phyloP scores from a whole-genome alignment of 2,797 vertebrate genomes.

The Steatocranus sp. region DNA sequence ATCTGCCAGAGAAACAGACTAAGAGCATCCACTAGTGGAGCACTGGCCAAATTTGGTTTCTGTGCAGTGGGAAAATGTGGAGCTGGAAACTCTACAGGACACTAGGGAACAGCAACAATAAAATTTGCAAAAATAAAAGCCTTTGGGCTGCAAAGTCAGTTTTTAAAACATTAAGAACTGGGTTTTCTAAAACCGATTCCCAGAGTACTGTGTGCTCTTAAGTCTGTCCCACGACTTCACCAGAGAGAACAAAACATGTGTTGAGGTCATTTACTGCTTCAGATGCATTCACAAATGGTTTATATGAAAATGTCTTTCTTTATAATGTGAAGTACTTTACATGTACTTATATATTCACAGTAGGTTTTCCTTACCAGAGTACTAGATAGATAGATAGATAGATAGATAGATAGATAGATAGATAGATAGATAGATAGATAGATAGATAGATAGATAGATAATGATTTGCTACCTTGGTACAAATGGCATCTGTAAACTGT shows the following conservation, averaged over 20 bases:
- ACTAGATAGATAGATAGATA: too few species aligned
- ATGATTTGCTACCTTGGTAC: background rate
- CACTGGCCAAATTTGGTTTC: conserved; percentile 47
- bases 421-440: background rate
- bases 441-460: background rate
- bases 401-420: background rate
- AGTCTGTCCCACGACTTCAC: background rate
- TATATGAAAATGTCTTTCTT: background rate
- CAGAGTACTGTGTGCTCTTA: conserved; percentile 16
- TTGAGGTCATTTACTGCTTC: background rate
- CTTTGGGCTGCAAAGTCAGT: conserved; percentile 1
- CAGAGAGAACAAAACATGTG: conserved; percentile 12
- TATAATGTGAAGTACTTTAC: background rate
- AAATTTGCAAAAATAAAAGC: conserved; percentile 22
- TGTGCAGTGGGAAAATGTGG: conserved; percentile 59
- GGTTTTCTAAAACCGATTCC: conserved; percentile 20
- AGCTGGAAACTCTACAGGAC: conserved; percentile 53
- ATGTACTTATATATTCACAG: background rate
- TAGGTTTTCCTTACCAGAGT: background rate
- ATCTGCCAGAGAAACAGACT: conserved; percentile 61
- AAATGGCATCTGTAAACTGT: conserved; percentile 25
- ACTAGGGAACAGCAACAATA: conserved; percentile 43
- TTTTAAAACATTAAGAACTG: conserved; percentile 19
- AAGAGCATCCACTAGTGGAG: conserved; percentile 22
- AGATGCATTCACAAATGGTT: background rate